Evolutionary conservation across 2,113 vertebrate species (phyloP).

Genomic region (Thryonomys swinderianus): DNA sequence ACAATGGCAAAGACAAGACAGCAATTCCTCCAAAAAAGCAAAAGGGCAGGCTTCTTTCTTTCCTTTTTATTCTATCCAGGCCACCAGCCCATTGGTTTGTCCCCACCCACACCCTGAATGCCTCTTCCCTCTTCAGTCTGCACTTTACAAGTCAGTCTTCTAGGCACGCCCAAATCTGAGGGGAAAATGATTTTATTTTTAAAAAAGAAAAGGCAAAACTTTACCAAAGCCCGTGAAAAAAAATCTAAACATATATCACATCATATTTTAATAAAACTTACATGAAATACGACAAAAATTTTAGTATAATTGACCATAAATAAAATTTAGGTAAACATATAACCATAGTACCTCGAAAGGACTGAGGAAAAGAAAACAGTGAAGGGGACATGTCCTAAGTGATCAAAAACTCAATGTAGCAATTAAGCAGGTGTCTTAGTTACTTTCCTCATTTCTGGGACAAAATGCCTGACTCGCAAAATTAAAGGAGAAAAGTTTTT

Average conservation of each 20-base stretch:
- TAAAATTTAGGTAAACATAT: neutral
- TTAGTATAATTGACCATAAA: neutral
- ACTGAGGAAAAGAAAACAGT: neutral
- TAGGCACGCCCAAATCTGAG: neutral
- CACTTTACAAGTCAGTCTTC: neutral
- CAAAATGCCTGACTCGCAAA: too few species aligned
- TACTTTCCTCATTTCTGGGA: too few species aligned
- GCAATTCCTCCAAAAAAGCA: neutral
- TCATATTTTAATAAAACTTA: neutral
- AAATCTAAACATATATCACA: neutral
- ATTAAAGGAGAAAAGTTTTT: too few species aligned
- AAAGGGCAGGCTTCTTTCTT: neutral
- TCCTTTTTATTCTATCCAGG: neutral
- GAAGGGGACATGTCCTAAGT: neutral
- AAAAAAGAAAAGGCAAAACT: neutral
- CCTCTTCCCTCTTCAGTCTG: neutral
- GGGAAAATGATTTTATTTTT: neutral
- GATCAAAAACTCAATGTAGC: neutral
- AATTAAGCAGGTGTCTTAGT: neutral
- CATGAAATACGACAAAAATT: neutral
- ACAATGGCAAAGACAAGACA: neutral
- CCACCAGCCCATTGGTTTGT: neutral
- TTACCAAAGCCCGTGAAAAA: neutral
- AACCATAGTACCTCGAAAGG: neutral
- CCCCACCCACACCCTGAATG: neutral